Percentiles rank a stretch among this genome's conserved stretches.
These are phyloP conservation scores for Heliconius eleuchia DNA, from an alignment of 1,140 invertebrate genomes.

Conservation along the genomic window DNA sequence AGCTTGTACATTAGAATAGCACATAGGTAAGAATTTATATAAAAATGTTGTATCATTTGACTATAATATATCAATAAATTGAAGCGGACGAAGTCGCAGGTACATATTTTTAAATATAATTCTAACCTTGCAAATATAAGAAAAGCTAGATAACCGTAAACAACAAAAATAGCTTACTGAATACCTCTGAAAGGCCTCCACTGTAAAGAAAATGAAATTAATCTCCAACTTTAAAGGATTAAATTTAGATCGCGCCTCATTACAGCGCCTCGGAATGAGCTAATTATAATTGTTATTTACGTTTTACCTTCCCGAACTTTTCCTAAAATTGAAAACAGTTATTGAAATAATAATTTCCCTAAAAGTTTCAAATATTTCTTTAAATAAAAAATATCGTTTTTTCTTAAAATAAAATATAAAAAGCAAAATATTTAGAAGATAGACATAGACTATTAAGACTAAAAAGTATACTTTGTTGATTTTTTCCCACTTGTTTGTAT, in stretches of 20 bases:
- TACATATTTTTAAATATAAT: too few relatives aligned
- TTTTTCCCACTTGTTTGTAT: too few relatives aligned
- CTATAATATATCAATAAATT: too few relatives aligned
- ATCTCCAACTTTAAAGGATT: not conserved
- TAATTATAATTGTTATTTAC: slow-evolving; percentile 2
- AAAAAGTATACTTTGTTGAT: too few relatives aligned
- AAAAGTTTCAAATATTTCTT: not conserved
- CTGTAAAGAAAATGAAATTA: slow-evolving; percentile 23
- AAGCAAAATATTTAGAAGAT: too few relatives aligned
- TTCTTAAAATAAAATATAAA: too few relatives aligned
- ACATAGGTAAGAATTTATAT: too few relatives aligned
- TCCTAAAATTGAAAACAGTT: not conserved
- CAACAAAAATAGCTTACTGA: not conserved
- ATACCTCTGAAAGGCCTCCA: not conserved
- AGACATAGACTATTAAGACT: too few relatives aligned
- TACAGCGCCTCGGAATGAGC: not conserved
- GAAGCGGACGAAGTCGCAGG: too few relatives aligned
- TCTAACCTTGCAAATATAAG: too few relatives aligned
- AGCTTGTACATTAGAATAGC: too few relatives aligned
- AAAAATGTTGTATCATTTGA: too few relatives aligned
- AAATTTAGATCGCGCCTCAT: slow-evolving; percentile 7
- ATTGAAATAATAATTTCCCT: not conserved
- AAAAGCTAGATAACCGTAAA: not conserved
- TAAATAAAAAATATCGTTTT: not conserved
- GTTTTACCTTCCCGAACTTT: not conserved